These are phyloP conservation scores for Sicus ferrugineus DNA, from an alignment of 2,888 invertebrate species.

Conservation along the genomic window DNA sequence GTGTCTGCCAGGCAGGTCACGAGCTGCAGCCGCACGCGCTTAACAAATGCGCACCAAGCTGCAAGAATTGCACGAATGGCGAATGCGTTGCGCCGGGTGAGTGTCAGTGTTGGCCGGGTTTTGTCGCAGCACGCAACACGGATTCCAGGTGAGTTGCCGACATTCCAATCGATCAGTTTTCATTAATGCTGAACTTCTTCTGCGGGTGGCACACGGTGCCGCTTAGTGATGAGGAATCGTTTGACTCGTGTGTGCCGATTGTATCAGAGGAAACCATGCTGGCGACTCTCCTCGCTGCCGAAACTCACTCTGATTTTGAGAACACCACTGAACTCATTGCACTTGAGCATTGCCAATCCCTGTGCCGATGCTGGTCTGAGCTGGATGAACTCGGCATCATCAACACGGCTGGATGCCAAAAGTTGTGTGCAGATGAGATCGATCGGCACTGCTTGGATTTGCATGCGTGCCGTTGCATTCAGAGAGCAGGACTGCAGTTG, in stretches of 20 bases:
- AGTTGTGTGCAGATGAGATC: conserved; percentile 44
- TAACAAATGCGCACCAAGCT: conserved; percentile 36
- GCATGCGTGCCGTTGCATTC: conserved; percentile 44
- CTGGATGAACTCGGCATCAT: conserved; percentile 32
- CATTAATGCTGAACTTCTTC: too few relatives aligned
- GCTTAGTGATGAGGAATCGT: too few relatives aligned
- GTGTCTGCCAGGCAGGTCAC: conserved; percentile 57
- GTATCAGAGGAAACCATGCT: too few relatives aligned
- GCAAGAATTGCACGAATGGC: conserved; percentile 40
- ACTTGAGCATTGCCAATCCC: conserved; percentile 34
- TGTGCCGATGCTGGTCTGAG: conserved; percentile 47
- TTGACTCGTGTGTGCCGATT: too few relatives aligned
- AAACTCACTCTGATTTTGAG: too few relatives aligned
- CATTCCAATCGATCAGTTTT: too few relatives aligned
- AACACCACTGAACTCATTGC: neutral
- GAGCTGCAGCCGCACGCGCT: conserved; percentile 7
- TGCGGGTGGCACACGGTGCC: too few relatives aligned
- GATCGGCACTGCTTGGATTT: conserved; percentile 49
- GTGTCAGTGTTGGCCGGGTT: conserved; percentile 42
- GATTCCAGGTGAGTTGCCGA: too few relatives aligned
- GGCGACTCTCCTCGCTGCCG: too few relatives aligned
- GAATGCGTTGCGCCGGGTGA: conserved; percentile 39
- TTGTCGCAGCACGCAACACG: too few relatives aligned
- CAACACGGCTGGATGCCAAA: conserved; percentile 40
- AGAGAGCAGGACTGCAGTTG: conserved; percentile 32